phyloP scores from a whole-genome alignment of 2,888 invertebrate species.

The Gastracanthus pulcherrimus region DNA sequence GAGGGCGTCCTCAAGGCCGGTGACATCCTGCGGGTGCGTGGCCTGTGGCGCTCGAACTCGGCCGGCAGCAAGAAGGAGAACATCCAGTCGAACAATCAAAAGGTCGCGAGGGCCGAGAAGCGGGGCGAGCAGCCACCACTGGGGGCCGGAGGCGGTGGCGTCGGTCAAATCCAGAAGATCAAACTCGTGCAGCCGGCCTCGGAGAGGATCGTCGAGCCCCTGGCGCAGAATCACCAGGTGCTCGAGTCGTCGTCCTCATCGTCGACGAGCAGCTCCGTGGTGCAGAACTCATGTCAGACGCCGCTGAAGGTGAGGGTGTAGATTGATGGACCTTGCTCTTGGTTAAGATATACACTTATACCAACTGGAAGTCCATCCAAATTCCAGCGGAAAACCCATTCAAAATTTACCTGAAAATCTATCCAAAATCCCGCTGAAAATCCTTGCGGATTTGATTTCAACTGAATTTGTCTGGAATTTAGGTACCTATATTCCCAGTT shows the following conservation, averaged over 20 bases:
- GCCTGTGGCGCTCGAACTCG: constrained; percentile 83
- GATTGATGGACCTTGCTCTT: too few species aligned
- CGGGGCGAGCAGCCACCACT: constrained; percentile 68
- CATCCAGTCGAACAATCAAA: constrained; percentile 78
- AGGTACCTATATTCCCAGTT: too few species aligned
- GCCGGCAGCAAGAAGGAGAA: constrained; percentile 69
- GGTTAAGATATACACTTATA: too few species aligned
- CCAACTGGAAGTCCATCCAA: too few species aligned
- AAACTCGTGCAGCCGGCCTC: constrained; percentile 71
- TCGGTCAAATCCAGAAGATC: constrained; percentile 73
- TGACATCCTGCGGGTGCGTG: constrained; percentile 89
- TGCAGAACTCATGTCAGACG: constrained; percentile 54
- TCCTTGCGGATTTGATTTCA: too few species aligned
- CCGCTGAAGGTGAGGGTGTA: too few species aligned
- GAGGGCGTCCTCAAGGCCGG: constrained; percentile 90
- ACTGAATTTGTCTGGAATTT: too few species aligned
- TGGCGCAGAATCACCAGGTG: constrained; percentile 13
- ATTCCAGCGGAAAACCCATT: too few species aligned
- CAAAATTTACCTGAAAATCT: too few species aligned
- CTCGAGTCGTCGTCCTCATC: constrained; percentile 51
- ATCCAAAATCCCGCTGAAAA: too few species aligned
- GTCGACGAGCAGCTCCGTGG: background rate
- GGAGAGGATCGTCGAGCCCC: constrained; percentile 67
- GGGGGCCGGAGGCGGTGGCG: constrained; percentile 16
- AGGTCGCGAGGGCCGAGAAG: constrained; percentile 78